These are phyloP conservation scores for Crypturellus undulatus DNA, from an alignment of 2,113 vertebrate genomes.

Conservation along the genomic window DNA sequence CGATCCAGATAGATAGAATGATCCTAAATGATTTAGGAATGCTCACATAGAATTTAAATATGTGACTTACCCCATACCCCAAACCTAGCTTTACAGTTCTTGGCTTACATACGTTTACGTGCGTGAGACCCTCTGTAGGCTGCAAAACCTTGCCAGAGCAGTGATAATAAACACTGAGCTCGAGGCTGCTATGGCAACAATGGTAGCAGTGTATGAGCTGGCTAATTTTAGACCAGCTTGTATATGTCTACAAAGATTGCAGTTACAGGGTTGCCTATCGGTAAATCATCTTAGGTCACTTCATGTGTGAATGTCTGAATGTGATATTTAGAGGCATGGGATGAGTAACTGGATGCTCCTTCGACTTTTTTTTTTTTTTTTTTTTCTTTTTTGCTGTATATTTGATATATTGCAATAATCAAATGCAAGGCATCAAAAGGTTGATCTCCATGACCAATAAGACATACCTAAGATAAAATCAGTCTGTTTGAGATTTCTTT, in stretches of 20 bases:
- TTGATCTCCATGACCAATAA: background rate
- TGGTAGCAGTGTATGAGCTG: background rate
- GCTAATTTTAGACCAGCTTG: constrained; percentile 16
- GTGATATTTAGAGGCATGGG: background rate
- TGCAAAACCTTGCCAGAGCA: background rate
- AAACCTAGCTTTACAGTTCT: background rate
- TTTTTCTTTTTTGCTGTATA: background rate
- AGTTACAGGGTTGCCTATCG: background rate
- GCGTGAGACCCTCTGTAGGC: background rate
- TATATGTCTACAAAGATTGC: background rate
- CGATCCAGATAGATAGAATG: background rate
- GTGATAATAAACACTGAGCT: background rate
- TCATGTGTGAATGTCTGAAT: background rate
- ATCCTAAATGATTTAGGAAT: background rate
- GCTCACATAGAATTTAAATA: background rate
- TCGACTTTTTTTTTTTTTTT: background rate
- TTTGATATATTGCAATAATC: background rate
- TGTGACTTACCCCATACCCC: background rate
- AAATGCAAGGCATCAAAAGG: background rate
- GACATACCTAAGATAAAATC: background rate
- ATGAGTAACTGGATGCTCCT: background rate
- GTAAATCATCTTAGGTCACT: background rate
- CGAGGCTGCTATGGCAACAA: constrained; percentile 41
- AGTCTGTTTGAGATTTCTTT: constrained; percentile 18
- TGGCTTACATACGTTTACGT: accelerated